A percentile compares a stretch with the other conserved stretches of the same genome.
Conservation (phyloP, 2,113 vertebrate genomes). For the Sylvicapra grimmia region DNA sequence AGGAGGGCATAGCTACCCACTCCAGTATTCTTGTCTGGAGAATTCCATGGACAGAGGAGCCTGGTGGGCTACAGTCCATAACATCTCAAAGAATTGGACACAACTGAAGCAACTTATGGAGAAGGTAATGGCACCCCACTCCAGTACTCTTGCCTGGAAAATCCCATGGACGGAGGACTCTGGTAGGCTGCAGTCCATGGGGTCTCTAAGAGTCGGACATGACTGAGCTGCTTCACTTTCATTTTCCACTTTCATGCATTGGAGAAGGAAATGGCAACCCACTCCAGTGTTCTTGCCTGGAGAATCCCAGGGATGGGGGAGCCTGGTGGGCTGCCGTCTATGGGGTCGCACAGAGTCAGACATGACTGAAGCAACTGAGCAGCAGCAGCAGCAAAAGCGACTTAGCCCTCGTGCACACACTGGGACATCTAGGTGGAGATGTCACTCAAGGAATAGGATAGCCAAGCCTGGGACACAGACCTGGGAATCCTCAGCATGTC, state of each 20-base stretch:
- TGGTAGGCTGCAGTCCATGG: neutral
- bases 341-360: accelerated
- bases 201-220: accelerated
- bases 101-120: neutral
- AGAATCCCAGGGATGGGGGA: neutral
- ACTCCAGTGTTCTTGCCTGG: neutral
- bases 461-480: neutral
- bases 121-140: neutral
- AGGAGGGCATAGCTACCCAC: neutral
- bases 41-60: neutral
- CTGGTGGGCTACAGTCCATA: neutral
- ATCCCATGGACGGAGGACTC: accelerated
- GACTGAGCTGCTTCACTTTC: neutral
- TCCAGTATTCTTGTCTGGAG: neutral
- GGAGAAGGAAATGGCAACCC: neutral
- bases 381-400: neutral
- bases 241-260: neutral
- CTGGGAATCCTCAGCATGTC: neutral
- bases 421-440: neutral
- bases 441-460: neutral
- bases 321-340: neutral
- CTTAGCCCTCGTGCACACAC: neutral
- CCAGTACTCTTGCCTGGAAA: neutral
- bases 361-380: neutral
- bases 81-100: accelerated